Percentiles rank a stretch among this genome's conserved stretches.
Evolutionary conservation across 2,797 vertebrate species (phyloP).

Genomic region (Stomatorhinus walkeri): DNA sequence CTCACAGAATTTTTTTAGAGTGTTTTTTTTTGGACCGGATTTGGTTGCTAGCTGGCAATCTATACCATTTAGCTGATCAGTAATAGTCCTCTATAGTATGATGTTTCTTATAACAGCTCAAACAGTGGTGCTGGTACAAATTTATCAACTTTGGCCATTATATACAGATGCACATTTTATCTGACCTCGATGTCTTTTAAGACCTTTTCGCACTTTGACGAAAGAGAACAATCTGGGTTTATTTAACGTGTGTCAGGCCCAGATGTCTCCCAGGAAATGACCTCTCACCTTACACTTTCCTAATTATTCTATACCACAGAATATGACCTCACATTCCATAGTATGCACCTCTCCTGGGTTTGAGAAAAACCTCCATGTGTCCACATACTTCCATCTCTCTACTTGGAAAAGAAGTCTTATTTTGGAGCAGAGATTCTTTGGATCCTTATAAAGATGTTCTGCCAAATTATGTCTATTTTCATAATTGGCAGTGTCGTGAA

Average conservation of each 20-base stretch:
- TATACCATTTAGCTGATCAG: not conserved
- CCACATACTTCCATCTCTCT: not conserved
- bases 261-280: not conserved
- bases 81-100: not conserved
- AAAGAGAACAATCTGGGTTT: not conserved
- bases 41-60: not conserved
- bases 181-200: not conserved
- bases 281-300: not conserved
- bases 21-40: not conserved
- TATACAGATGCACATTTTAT: not conserved
- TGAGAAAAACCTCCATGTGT: not conserved
- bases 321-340: not conserved
- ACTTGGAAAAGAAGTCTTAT: not conserved
- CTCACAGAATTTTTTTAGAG: not conserved
- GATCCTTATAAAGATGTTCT: not conserved
- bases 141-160: not conserved
- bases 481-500: constrained; percentile 3
- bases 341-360: not conserved
- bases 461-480: constrained; percentile 9
- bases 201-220: not conserved
- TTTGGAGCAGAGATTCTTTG: constrained; percentile 9
- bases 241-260: not conserved
- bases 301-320: constrained; percentile 4
- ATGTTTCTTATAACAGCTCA: not conserved
- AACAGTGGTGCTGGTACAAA: not conserved